phyloP scores from a whole-genome alignment of 2,888 invertebrate genomes.

The Pelosia muscerda region DNA sequence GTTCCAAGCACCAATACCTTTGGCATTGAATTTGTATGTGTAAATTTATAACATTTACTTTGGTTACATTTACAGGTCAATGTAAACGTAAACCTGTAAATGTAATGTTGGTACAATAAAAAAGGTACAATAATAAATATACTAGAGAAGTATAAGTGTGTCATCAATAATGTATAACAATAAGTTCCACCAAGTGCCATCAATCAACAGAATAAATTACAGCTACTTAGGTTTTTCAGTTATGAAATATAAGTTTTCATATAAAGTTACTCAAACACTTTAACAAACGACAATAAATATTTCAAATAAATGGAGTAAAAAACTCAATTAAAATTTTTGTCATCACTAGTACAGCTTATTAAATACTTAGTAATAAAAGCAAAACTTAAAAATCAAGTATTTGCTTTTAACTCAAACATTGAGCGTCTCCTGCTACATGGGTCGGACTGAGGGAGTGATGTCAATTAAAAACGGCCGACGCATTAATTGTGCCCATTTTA shows the following conservation, averaged over 20 bases:
- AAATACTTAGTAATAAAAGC: background rate
- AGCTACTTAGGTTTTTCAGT: too few relatives aligned
- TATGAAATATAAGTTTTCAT: too few relatives aligned
- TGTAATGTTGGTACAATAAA: too few relatives aligned
- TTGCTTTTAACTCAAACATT: conserved; percentile 46
- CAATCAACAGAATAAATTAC: too few relatives aligned
- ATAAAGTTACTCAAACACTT: too few relatives aligned
- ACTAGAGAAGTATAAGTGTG: too few relatives aligned
- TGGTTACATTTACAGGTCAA: too few relatives aligned
- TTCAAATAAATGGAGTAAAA: too few relatives aligned
- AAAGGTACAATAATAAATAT: background rate
- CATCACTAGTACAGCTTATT: background rate
- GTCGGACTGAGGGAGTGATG: conserved; percentile 57
- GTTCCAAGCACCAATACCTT: background rate
- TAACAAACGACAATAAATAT: too few relatives aligned
- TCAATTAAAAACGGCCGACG: conserved; percentile 77
- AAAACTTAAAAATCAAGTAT: conserved; percentile 9
- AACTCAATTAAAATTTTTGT: background rate
- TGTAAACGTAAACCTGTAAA: too few relatives aligned
- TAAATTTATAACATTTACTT: background rate
- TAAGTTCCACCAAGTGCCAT: too few relatives aligned
- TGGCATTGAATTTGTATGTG: background rate
- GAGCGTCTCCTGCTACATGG: conserved; percentile 51
- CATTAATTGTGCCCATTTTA: conserved; percentile 80
- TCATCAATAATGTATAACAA: too few relatives aligned